Conservation (phyloP, 2,113 vertebrate genomes). For the crab-eating macaque (Macaca fascicularis) region DNA sequence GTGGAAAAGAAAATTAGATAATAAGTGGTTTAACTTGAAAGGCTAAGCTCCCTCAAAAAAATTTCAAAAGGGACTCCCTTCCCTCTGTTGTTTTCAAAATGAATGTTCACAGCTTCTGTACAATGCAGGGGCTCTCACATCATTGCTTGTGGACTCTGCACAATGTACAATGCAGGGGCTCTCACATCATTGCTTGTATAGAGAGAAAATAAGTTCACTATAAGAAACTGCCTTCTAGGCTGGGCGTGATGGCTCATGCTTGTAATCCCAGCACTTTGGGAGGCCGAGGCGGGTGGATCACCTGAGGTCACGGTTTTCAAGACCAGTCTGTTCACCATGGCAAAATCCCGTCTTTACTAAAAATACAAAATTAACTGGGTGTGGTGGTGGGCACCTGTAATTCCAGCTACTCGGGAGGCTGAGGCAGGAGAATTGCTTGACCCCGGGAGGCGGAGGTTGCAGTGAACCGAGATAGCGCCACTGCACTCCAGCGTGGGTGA, state of each 20-base stretch:
- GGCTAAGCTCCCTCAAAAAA: neutral
- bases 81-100: neutral
- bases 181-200: fast-evolving
- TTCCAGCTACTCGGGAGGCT: neutral
- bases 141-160: no score
- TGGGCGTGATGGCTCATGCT: neutral
- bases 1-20: neutral
- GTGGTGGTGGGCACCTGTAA: neutral
- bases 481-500: neutral
- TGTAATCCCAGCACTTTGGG: neutral
- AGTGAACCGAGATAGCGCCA: neutral
- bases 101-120: neutral
- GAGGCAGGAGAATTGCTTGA: neutral
- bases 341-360: neutral
- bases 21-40: neutral
- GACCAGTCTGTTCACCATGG: neutral
- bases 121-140: fast-evolving
- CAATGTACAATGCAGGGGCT: fast-evolving
- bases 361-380: neutral
- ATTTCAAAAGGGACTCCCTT: neutral
- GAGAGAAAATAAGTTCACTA: neutral
- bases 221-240: fast-evolving
- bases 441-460: neutral
- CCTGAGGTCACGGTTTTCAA: neutral
- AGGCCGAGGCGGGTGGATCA: neutral